Percentiles rank a stretch among this genome's conserved stretches.
These are phyloP conservation scores for Podargus strigoides DNA, from an alignment of 2,797 vertebrate species.

Conservation along the genomic window DNA sequence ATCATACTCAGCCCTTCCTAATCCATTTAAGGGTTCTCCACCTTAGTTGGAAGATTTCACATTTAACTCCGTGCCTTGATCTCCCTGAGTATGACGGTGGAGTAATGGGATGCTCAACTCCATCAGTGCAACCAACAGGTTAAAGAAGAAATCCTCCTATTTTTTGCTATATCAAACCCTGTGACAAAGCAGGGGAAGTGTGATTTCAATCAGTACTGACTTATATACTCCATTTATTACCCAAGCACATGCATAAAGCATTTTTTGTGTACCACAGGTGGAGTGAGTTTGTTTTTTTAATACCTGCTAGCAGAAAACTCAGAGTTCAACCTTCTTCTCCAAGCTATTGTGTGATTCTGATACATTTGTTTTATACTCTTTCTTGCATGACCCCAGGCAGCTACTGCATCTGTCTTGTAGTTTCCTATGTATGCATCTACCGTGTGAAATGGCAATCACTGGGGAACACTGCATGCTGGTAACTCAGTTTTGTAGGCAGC, in stretches of 20 bases:
- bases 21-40: not conserved
- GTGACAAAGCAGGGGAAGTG: not conserved
- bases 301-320: not conserved
- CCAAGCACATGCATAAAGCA: not conserved
- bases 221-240: not conserved
- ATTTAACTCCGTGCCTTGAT: not conserved
- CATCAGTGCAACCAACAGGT: not conserved
- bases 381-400: not conserved
- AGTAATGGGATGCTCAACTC: not conserved
- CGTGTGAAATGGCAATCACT: not conserved
- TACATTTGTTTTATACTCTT: not conserved
- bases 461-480: not conserved
- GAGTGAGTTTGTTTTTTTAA: not conserved
- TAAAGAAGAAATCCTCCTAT: not conserved
- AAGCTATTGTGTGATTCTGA: not conserved
- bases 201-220: not conserved
- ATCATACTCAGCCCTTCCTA: not conserved
- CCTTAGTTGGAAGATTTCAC: not conserved
- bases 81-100: rapidly evolving
- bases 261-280: not conserved
- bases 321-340: not conserved
- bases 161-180: not conserved
- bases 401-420: not conserved
- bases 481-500: not conserved
- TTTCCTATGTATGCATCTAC: not conserved